Conservation (phyloP, 2,797 vertebrate species). For the Silurus lanzhouensis region DNA sequence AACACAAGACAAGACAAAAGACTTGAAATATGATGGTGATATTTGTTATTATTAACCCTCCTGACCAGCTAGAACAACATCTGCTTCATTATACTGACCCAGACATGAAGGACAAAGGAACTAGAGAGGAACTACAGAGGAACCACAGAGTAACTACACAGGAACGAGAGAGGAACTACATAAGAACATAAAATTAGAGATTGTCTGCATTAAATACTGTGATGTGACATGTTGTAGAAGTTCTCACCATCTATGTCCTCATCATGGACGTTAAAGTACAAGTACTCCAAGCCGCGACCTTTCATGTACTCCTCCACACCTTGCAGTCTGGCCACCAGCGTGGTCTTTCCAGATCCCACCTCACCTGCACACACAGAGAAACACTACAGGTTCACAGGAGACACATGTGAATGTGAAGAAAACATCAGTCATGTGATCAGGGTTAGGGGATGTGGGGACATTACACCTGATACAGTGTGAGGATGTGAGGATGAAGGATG, state of each 20-base stretch:
- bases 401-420: too few relatives aligned
- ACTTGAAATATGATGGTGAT: too few relatives aligned
- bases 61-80: not conserved
- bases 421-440: too few relatives aligned
- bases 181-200: too few relatives aligned
- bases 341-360: slow-evolving; percentile 97
- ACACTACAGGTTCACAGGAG: not conserved
- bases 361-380: slow-evolving; percentile 79
- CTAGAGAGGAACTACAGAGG: too few relatives aligned
- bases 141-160: too few relatives aligned
- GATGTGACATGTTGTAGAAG: not conserved
- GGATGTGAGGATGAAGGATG: not conserved
- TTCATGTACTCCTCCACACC: slow-evolving; percentile 96
- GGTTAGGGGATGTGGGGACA: not conserved
- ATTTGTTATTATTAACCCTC: not conserved
- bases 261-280: slow-evolving; percentile 95
- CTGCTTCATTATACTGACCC: too few relatives aligned
- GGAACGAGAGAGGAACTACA: too few relatives aligned
- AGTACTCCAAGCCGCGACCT: slow-evolving; percentile 96
- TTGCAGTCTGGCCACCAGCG: slow-evolving; percentile 94
- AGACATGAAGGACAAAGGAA: not conserved
- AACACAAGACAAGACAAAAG: too few relatives aligned
- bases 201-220: not conserved
- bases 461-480: not conserved
- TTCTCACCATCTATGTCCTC: slow-evolving; percentile 94